These are phyloP conservation scores for Typhlichthys eigenmanni DNA, from an alignment of 2,797 vertebrate genomes.

Conservation along the genomic window DNA sequence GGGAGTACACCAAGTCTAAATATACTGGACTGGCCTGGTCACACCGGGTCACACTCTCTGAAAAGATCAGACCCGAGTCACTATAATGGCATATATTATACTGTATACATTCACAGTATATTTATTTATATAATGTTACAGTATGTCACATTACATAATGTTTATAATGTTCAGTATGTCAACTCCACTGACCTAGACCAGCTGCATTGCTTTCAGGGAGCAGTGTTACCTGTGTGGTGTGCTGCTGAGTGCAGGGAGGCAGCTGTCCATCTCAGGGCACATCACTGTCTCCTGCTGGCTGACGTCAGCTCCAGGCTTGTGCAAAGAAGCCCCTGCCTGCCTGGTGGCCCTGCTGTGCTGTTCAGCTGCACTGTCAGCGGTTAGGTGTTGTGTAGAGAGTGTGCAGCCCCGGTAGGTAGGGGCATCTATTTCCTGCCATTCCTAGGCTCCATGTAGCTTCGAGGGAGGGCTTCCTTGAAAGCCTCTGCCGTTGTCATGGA, in stretches of 20 bases:
- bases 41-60: no score
- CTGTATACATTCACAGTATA: no score
- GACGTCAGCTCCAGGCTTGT: slow-evolving; percentile 45
- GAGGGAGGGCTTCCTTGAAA: slow-evolving; percentile 47
- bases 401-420: slow-evolving; percentile 23
- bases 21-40: no score
- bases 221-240: background rate
- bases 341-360: slow-evolving; percentile 33
- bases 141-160: no score
- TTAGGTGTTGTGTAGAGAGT: slow-evolving; percentile 8
- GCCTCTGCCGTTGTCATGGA: slow-evolving; percentile 61
- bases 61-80: no score
- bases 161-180: no score
- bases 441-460: slow-evolving; percentile 13
- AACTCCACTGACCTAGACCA: no score
- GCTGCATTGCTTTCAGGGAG: no score
- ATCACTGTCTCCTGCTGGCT: slow-evolving; percentile 17
- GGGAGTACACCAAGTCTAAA: no score
- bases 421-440: slow-evolving; percentile 33
- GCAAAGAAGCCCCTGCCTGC: slow-evolving; percentile 24
- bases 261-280: slow-evolving; percentile 5
- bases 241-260: background rate
- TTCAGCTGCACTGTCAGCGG: background rate
- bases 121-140: no score
- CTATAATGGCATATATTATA: no score